Evolutionary conservation across 2,888 invertebrate genomes (phyloP).

Genomic region (Unio pictorum): DNA sequence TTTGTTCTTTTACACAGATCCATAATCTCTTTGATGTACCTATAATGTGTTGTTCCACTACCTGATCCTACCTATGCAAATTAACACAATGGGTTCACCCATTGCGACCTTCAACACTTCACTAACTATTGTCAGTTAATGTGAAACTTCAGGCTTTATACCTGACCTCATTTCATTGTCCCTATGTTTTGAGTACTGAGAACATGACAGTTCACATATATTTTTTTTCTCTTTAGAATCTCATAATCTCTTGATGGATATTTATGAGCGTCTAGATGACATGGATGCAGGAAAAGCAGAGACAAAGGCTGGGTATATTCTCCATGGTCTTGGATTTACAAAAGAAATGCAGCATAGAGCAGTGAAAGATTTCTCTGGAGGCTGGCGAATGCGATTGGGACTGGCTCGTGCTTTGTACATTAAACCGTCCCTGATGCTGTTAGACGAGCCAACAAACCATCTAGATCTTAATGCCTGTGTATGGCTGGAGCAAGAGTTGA

Average conservation of each 20-base stretch:
- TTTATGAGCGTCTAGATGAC: slow-evolving; percentile 97
- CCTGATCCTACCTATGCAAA: no score
- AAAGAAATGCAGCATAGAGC: slow-evolving; percentile 76
- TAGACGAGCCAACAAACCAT: slow-evolving; percentile 78
- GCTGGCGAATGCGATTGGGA: slow-evolving; percentile 79
- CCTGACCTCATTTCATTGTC: no score
- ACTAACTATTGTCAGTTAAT: no score
- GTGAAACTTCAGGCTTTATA: no score
- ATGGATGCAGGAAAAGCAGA: slow-evolving; percentile 96
- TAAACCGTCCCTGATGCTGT: slow-evolving; percentile 75
- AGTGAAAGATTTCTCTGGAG: slow-evolving; percentile 73
- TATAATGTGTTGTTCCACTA: no score
- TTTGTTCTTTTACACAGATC: no score
- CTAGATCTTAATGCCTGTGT: slow-evolving; percentile 94
- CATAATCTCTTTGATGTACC: no score
- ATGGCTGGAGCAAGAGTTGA: slow-evolving; percentile 98
- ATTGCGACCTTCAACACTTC: no score
- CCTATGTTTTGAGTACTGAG: no score
- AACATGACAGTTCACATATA: no score
- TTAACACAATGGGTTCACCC: no score
- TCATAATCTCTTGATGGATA: slow-evolving; percentile 96
- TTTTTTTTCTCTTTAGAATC: slow-evolving; percentile 76
- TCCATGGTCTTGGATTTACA: slow-evolving; percentile 96
- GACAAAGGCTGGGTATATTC: slow-evolving; percentile 92
- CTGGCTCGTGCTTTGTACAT: slow-evolving; percentile 76